Evolutionary conservation across 2,888 invertebrate genomes (phyloP).

Genomic region (Julus scandinavius): DNA sequence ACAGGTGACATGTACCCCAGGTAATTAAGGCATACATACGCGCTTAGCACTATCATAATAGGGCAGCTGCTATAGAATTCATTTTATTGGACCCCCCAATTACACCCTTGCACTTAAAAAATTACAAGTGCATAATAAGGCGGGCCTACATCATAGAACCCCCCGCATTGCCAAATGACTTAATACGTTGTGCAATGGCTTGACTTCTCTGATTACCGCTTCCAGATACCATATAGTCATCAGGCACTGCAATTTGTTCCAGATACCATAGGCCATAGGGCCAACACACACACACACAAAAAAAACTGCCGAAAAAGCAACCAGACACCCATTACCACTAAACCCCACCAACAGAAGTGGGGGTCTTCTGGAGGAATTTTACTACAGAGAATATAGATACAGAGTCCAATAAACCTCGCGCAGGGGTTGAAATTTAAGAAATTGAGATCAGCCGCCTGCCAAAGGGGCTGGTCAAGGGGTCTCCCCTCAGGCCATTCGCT

Average conservation of each 20-base stretch:
- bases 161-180: not conserved
- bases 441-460: conserved; percentile 19
- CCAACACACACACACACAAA: too few species aligned
- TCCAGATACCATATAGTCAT: not conserved
- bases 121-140: not conserved
- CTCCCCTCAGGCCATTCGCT: conserved; percentile 6
- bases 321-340: not conserved
- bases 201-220: not conserved
- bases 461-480: not conserved
- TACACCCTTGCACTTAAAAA: conserved; percentile 11
- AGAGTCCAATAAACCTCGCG: not conserved
- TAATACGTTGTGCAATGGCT: conserved; percentile 3
- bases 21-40: not conserved
- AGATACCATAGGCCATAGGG: not conserved
- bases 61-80: conserved; percentile 16
- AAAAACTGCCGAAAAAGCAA: not conserved
- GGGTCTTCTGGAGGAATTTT: not conserved
- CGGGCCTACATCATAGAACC: not conserved
- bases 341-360: not conserved
- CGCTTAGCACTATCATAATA: not conserved
- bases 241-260: not conserved
- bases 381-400: not conserved
- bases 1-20: not conserved
- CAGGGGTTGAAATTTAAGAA: conserved; percentile 7
- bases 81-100: not conserved